Evolutionary conservation across 2,113 vertebrate genomes (phyloP).

Genomic region (Bos indicus): DNA sequence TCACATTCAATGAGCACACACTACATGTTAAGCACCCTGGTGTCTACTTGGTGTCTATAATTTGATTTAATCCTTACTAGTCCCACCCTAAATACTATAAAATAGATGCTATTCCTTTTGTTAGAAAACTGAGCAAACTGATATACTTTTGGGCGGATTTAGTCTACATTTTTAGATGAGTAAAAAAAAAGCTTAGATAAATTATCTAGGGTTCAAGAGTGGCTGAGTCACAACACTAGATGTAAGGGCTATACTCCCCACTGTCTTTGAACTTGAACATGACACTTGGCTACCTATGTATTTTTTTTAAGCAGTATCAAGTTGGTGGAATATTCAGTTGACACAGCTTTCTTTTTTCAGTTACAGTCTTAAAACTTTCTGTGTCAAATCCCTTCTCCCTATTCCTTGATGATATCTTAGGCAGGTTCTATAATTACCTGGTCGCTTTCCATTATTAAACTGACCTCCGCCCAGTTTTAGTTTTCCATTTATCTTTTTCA

Average conservation of each 20-base stretch:
- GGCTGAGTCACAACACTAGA: neutral
- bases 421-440: neutral
- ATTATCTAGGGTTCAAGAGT: neutral
- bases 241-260: neutral
- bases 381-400: neutral
- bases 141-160: neutral
- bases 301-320: neutral
- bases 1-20: neutral
- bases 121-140: neutral
- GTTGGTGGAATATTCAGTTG: neutral
- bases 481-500: neutral
- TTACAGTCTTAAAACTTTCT: neutral
- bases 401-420: neutral
- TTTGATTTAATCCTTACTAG: neutral
- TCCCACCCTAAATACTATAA: neutral
- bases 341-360: neutral
- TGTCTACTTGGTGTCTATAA: neutral
- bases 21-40: neutral
- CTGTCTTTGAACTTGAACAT: neutral
- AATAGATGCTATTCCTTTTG: neutral
- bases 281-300: neutral
- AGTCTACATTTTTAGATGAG: neutral
- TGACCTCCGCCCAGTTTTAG: neutral
- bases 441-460: constrained; percentile 20
- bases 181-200: neutral